Conservation (phyloP, 2,888 invertebrate species). For the Drosophila nigricruria region DNA sequence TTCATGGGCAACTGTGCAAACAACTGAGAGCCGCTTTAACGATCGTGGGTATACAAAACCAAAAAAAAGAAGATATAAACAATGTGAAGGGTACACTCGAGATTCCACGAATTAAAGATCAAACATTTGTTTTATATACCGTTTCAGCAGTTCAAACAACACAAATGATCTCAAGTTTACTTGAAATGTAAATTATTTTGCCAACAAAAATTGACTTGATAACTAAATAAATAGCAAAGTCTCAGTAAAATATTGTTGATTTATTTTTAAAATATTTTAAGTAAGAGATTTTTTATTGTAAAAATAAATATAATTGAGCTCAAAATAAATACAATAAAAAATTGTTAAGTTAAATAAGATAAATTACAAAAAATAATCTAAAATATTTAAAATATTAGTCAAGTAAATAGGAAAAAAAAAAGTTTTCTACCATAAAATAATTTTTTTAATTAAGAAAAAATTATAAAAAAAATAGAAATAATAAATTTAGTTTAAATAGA, state of each 20-base stretch:
- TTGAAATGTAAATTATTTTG: neutral
- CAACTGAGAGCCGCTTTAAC: constrained; percentile 10
- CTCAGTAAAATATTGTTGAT: neutral
- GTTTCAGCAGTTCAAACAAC: constrained; percentile 28
- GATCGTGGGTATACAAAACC: constrained; percentile 4
- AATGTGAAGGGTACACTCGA: constrained; percentile 16
- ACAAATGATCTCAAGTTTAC: neutral
- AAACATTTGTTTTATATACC: constrained; percentile 23
- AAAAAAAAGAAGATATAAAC: constrained; percentile 1
- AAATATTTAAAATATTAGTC: too few species aligned
- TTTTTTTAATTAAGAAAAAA: too few species aligned
- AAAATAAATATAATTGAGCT: too few species aligned
- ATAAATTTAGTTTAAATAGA: too few species aligned
- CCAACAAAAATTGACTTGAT: neutral
- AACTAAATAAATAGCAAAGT: neutral
- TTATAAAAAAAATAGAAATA: too few species aligned
- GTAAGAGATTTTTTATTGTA: too few species aligned
- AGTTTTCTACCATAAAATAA: too few species aligned
- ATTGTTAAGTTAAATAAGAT: neutral
- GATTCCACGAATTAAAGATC: constrained; percentile 33
- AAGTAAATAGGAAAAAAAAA: too few species aligned
- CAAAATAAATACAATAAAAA: neutral
- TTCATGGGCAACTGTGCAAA: constrained; percentile 46
- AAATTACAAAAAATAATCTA: neutral
- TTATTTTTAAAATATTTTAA: neutral